Evolutionary conservation across 2,113 vertebrate species (phyloP), one percentile per base, ranked within the genome.

Genomic region (Spheniscus mendiculus): DNA sequence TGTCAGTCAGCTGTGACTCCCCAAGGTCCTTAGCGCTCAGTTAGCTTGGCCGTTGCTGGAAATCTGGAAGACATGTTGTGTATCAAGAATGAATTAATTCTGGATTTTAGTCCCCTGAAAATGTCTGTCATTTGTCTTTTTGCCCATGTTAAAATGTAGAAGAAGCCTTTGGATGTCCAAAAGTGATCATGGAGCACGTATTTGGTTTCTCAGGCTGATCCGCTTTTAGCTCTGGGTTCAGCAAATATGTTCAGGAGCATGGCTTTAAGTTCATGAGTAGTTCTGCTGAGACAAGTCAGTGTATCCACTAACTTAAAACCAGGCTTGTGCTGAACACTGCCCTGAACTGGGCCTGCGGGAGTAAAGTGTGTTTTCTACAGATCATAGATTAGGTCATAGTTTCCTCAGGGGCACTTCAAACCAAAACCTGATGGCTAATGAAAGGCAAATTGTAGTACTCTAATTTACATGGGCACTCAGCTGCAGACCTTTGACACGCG

Each of bases 401-500:
- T 95, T 95, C 86, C 91, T 87, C 0, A 0, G 5, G 83, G 93
- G 86, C 86, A 91, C 92, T 96, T 97, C 91, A 93, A 92, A 84
- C 56, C 30, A 69, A 95, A 94, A 92, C 86, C 89, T 91, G 89
- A 82, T 59, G 89, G 92, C 91, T 94, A 95, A 96, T 95, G 95
- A 96, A 96, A 92, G 83, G 69, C 83, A 89, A 89, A 92, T 92
- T 92, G 73, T 91, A 84, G 77, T 79, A 72, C 56, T 89, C 77
- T 91, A 79, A 91, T 95, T 96, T 96, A 82, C 81, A 85, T 92
- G 52, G 83, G 84, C 83, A 70, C 70, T 94, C 78, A 96, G 84
- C 83, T 93, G 83, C 91, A 89, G 95, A 95, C 93, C 93, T 97
- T 66, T 97, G 92, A 96, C 95, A 92, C 47, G 5, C 10, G 36